Conservation (phyloP, 2,113 vertebrate species). For the Gymnorhina tibicen region DNA sequence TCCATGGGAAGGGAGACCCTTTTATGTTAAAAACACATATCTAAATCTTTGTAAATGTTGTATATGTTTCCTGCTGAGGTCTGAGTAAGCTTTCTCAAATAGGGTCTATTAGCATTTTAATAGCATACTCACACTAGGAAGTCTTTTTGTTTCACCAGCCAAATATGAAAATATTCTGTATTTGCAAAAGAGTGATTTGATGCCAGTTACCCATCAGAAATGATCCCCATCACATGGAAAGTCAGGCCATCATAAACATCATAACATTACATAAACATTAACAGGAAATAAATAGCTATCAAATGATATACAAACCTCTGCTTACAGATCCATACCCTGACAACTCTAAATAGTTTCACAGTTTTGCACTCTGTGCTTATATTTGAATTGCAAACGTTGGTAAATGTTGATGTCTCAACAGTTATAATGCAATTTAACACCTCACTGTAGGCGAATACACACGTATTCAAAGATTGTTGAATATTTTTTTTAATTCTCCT, state of each 20-base stretch:
- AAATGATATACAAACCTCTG: background rate
- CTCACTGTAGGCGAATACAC: background rate
- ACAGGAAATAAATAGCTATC: background rate
- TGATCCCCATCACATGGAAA: background rate
- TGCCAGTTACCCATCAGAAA: background rate
- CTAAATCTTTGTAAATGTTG: background rate
- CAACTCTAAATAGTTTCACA: background rate
- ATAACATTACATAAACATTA: background rate
- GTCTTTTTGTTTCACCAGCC: conserved; percentile 19
- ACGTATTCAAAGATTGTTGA: background rate
- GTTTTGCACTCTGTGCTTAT: background rate
- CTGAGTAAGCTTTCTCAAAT: conserved; percentile 2
- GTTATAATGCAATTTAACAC: background rate
- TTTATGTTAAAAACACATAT: background rate
- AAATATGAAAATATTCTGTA: background rate
- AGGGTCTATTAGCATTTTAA: conserved; percentile 52
- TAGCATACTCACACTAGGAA: conserved; percentile 26
- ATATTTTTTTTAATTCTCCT: background rate
- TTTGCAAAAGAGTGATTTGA: background rate
- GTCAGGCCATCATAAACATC: background rate
- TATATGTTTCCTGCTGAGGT: background rate
- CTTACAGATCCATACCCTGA: background rate
- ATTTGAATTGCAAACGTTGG: background rate
- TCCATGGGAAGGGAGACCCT: background rate
- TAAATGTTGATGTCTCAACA: background rate